A percentile compares a stretch with the other conserved stretches of the same genome.
Evolutionary conservation across 23 tunicate genomes (phyloP).

Genomic region (Trididemnum nubilum): DNA sequence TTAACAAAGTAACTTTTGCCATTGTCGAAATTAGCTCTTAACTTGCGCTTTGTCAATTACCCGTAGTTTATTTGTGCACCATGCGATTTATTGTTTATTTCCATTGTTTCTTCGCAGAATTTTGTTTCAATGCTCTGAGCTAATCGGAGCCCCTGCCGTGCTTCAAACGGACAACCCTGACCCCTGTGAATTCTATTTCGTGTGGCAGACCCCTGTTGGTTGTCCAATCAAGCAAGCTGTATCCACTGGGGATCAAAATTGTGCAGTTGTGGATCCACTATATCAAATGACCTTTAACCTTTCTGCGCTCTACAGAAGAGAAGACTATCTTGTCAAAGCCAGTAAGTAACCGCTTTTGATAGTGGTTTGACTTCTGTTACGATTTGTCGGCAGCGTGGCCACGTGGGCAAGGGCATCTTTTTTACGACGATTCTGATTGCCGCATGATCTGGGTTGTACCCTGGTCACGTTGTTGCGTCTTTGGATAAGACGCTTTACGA

Average conservation of each 20-base stretch:
- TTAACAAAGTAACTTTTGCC: too few species aligned
- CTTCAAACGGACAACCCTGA: constrained; percentile 36
- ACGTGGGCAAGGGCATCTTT: too few species aligned
- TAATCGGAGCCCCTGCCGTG: constrained; percentile 32
- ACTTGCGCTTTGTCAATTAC: too few species aligned
- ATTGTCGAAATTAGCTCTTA: too few species aligned
- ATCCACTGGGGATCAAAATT: not conserved
- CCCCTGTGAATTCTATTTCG: constrained; percentile 61
- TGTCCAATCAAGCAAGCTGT: constrained; percentile 41
- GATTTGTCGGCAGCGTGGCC: too few species aligned
- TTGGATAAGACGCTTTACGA: too few species aligned
- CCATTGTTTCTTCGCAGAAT: constrained; percentile 27
- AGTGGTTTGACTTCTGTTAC: too few species aligned
- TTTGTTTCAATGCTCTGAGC: constrained; percentile 50
- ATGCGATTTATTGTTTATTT: too few species aligned
- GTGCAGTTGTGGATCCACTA: constrained; percentile 60
- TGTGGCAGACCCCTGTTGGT: constrained; percentile 65
- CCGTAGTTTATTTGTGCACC: too few species aligned
- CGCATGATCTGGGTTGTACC: too few species aligned
- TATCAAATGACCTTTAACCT: constrained; percentile 84
- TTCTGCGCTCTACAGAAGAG: constrained; percentile 28
- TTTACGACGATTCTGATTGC: too few species aligned
- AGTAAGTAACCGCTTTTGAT: constrained; percentile 35
- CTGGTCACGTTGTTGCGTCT: too few species aligned
- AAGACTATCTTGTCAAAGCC: constrained; percentile 37